Percentiles rank a stretch among this genome's conserved stretches.
Conservation (phyloP, 2,113 vertebrate genomes). For the Hippolais icterina region DNA sequence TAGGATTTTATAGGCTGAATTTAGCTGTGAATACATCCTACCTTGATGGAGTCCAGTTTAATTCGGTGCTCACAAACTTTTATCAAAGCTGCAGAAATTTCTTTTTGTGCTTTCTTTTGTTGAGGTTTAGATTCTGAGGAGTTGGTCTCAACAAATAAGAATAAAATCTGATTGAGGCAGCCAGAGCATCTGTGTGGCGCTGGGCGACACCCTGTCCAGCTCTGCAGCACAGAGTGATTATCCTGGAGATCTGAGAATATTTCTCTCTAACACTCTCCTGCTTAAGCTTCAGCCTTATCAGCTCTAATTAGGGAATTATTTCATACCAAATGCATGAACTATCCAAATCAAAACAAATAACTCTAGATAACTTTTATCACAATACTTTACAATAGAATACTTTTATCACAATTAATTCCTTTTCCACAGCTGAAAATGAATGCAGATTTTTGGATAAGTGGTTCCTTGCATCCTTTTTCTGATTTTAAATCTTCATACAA, state of each 20-base stretch:
- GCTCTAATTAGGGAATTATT: neutral
- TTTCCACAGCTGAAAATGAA: neutral
- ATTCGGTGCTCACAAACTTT: neutral
- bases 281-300: conserved; percentile 42
- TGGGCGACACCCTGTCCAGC: neutral
- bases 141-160: neutral
- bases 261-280: neutral
- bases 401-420: neutral
- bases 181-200: neutral
- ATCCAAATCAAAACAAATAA: neutral
- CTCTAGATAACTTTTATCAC: neutral
- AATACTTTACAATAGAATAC: no score
- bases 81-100: neutral
- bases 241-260: neutral
- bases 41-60: neutral
- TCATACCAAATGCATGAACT: neutral
- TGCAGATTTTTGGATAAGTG: neutral
- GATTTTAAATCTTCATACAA: neutral
- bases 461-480: neutral
- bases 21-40: neutral
- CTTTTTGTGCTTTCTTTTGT: neutral
- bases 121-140: neutral
- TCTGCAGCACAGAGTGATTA: neutral
- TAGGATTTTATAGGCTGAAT: neutral
- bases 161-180: neutral